These are phyloP conservation scores for Synanthedon vespiformis DNA, from an alignment of 2,888 invertebrate genomes.

Conservation along the genomic window DNA sequence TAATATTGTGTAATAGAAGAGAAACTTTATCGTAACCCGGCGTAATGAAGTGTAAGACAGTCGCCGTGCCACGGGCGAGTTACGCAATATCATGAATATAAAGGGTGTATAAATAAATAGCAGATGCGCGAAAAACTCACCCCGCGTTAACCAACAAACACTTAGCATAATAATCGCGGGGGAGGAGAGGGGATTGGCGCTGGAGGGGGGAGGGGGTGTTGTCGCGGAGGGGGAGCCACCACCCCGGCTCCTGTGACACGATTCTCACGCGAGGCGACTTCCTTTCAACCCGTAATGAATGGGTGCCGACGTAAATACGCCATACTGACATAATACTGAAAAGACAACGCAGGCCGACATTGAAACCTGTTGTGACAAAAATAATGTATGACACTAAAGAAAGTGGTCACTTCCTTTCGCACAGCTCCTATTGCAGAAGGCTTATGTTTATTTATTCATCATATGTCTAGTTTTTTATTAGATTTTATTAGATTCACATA, in stretches of 20 bases:
- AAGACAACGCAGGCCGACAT: slow-evolving; percentile 20
- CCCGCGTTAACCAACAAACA: slow-evolving; percentile 58
- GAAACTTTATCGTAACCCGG: slow-evolving; percentile 26
- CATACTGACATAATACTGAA: slow-evolving; percentile 40
- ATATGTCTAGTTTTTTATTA: too few species aligned
- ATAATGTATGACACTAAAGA: neutral
- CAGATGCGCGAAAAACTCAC: slow-evolving; percentile 70
- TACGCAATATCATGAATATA: slow-evolving; percentile 65
- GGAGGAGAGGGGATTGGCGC: slow-evolving; percentile 17
- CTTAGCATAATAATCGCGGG: slow-evolving; percentile 68
- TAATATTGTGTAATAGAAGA: slow-evolving; percentile 6
- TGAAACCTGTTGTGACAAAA: slow-evolving; percentile 33
- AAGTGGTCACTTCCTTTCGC: slow-evolving; percentile 8
- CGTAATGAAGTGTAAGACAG: slow-evolving; percentile 61
- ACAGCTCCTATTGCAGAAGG: neutral
- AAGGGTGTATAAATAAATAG: slow-evolving; percentile 67
- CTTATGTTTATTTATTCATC: too few species aligned
- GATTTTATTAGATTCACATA: too few species aligned
- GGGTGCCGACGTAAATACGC: slow-evolving; percentile 51
- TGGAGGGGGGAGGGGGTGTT: slow-evolving; percentile 14
- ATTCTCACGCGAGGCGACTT: slow-evolving; percentile 64
- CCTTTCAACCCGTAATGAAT: slow-evolving; percentile 64
- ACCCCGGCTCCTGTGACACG: slow-evolving; percentile 52
- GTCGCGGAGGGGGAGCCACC: slow-evolving; percentile 19
- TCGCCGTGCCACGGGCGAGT: slow-evolving; percentile 44